These are phyloP conservation scores for Rhombomys opimus DNA, from an alignment of 2,113 vertebrate species.

Conservation along the genomic window DNA sequence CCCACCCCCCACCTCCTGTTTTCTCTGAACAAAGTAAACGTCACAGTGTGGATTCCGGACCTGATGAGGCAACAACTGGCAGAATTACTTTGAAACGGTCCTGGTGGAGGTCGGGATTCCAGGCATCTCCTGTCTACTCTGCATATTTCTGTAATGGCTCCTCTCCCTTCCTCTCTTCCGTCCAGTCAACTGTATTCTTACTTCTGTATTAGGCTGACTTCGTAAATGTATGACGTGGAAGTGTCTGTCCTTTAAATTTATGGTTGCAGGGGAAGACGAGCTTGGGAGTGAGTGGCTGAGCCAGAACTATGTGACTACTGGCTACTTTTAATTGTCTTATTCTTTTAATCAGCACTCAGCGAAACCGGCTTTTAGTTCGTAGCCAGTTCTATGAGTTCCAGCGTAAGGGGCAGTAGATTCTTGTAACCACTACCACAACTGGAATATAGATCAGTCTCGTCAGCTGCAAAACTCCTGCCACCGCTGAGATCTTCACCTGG, in stretches of 20 bases:
- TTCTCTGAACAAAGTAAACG: slow-evolving; percentile 6
- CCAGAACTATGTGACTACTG: not conserved
- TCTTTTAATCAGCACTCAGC: not conserved
- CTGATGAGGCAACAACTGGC: not conserved
- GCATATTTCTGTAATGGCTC: not conserved
- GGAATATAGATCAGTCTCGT: not conserved
- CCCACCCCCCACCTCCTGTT: not conserved
- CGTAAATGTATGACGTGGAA: not conserved
- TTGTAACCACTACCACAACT: not conserved
- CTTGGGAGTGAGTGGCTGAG: not conserved
- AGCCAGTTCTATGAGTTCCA: not conserved
- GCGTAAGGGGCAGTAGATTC: not conserved
- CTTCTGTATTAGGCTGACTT: not conserved
- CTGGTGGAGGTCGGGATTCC: not conserved
- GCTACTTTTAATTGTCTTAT: not conserved
- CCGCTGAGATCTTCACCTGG: not conserved
- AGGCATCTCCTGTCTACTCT: not conserved
- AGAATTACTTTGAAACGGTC: not conserved
- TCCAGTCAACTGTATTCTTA: not conserved
- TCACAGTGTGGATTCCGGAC: not conserved
- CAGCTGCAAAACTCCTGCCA: not conserved
- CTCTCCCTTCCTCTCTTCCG: not conserved
- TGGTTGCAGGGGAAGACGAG: not conserved
- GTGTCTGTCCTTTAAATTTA: not conserved
- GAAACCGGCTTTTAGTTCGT: not conserved